phyloP scores from a whole-genome alignment of 2,113 vertebrate species.

The Platanista minor region DNA sequence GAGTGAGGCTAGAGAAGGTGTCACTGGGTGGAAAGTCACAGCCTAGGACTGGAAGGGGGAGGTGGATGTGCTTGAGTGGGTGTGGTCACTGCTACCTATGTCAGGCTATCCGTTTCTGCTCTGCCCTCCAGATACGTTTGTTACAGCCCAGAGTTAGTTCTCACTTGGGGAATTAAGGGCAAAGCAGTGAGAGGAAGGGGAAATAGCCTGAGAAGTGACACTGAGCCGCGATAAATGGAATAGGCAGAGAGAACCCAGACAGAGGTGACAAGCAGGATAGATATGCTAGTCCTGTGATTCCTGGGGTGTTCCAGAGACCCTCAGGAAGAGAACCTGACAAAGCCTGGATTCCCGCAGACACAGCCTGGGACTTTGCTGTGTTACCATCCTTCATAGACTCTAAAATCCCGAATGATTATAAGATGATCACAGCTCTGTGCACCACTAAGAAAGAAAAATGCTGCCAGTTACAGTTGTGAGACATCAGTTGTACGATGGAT shows the following conservation, averaged over 20 bases:
- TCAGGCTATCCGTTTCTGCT: not conserved
- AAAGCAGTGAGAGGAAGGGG: not conserved
- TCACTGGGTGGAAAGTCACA: fast-evolving
- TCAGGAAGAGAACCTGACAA: not conserved
- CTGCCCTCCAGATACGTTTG: not conserved
- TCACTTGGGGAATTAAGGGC: not conserved
- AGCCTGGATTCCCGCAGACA: not conserved
- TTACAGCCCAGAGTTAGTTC: not conserved
- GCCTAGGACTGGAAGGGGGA: not conserved
- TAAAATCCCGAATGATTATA: not conserved
- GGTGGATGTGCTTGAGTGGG: too few species aligned
- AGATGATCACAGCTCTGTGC: not conserved
- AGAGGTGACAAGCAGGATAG: not conserved
- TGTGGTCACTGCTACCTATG: not conserved
- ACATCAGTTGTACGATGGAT: not conserved
- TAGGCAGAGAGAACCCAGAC: not conserved
- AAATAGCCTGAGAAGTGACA: not conserved
- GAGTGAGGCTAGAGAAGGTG: too few species aligned
- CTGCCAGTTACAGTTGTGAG: not conserved
- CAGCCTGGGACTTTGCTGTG: not conserved
- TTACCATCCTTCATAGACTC: not conserved
- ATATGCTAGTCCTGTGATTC: not conserved
- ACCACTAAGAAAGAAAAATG: not conserved
- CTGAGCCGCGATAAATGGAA: not conserved
- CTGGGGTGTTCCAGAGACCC: not conserved